Percentiles rank a stretch among this genome's conserved stretches.
These are phyloP conservation scores for Drosophila diplacantha DNA, from an alignment of 2,888 invertebrate genomes.

Conservation along the genomic window DNA sequence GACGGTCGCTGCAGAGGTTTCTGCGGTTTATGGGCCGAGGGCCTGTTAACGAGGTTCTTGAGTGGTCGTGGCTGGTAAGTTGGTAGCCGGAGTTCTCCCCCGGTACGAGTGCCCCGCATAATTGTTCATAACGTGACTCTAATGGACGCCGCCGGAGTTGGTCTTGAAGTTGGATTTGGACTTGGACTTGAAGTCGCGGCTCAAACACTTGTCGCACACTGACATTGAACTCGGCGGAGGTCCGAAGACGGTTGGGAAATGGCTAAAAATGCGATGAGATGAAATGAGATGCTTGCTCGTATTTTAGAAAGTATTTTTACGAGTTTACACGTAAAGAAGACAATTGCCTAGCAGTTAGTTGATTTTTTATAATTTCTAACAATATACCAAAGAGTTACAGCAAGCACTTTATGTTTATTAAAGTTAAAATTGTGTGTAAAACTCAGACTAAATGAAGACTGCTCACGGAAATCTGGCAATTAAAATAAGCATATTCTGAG, in stretches of 20 bases:
- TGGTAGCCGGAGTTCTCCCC: slow-evolving; percentile 26
- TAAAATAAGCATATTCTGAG: background rate
- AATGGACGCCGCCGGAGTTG: slow-evolving; percentile 44
- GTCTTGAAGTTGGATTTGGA: slow-evolving; percentile 19
- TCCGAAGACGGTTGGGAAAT: slow-evolving; percentile 32
- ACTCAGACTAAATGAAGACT: background rate
- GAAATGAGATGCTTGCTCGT: slow-evolving; percentile 11
- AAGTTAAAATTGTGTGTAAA: background rate
- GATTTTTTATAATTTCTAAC: slow-evolving; percentile 1
- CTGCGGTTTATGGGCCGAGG: slow-evolving; percentile 52
- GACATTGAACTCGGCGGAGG: slow-evolving; percentile 59
- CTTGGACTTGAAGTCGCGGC: slow-evolving; percentile 29
- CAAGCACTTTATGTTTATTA: background rate
- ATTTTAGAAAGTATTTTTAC: slow-evolving; percentile 32
- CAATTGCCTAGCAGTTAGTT: slow-evolving; percentile 9
- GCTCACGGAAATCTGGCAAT: background rate
- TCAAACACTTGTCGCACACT: slow-evolving; percentile 53
- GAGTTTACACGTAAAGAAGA: slow-evolving; percentile 6
- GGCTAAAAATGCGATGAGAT: slow-evolving; percentile 9
- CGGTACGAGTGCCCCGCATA: slow-evolving; percentile 33
- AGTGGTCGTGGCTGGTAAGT: slow-evolving; percentile 21
- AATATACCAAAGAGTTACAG: no score
- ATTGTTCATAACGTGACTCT: slow-evolving; percentile 65
- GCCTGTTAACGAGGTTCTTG: slow-evolving; percentile 46
- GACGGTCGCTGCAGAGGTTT: slow-evolving; percentile 25